Percentiles rank a stretch among this genome's conserved stretches.
Conservation (phyloP, 2,888 invertebrate species). For the Callosobruchus maculatus region DNA sequence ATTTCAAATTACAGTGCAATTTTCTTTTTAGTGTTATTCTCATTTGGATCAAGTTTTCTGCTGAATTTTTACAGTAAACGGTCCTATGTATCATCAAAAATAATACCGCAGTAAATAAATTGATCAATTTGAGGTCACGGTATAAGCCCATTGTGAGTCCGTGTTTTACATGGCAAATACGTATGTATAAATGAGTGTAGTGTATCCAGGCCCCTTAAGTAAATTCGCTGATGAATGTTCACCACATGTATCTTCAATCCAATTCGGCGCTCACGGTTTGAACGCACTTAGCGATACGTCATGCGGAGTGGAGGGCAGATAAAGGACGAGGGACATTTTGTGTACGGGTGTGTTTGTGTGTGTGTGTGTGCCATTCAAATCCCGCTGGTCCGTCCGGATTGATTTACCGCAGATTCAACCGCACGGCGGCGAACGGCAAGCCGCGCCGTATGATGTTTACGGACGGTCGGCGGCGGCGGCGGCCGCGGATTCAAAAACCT, state of each 20-base stretch:
- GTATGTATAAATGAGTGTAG: too few relatives aligned
- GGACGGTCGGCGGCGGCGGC: conserved; percentile 19
- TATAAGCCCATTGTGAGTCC: too few relatives aligned
- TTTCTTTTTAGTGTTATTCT: too few relatives aligned
- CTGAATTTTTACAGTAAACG: too few relatives aligned
- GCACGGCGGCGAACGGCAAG: neutral
- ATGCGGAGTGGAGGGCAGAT: neutral
- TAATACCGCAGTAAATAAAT: too few relatives aligned
- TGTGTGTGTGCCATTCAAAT: conserved; percentile 36
- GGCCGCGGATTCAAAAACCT: conserved; percentile 24
- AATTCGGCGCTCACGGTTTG: neutral
- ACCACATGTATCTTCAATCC: neutral
- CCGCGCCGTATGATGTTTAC: neutral
- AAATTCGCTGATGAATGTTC: too few relatives aligned
- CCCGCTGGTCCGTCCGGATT: conserved; percentile 43
- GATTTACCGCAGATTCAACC: conserved; percentile 44
- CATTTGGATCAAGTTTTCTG: too few relatives aligned
- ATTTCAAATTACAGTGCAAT: too few relatives aligned
- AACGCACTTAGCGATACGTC: neutral
- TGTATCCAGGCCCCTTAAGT: too few relatives aligned
- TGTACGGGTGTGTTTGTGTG: neutral
- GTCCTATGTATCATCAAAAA: too few relatives aligned
- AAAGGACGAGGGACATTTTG: neutral
- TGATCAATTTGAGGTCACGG: too few relatives aligned
- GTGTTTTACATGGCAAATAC: too few relatives aligned